These are phyloP conservation scores for Eupsilia transversa DNA, from an alignment of 2,888 invertebrate genomes.

Conservation along the genomic window DNA sequence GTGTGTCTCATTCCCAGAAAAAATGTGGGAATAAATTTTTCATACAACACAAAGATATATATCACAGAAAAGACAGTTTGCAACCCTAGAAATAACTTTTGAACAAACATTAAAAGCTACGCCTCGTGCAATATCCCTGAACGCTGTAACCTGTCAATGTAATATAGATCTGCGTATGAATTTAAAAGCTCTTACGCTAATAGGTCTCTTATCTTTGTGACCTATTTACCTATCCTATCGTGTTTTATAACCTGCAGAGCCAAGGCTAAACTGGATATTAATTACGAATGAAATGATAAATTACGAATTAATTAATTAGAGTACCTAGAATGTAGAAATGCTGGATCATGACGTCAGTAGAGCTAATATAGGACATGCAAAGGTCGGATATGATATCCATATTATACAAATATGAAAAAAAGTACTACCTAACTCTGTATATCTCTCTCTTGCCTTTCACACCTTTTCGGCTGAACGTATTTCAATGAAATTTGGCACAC, in stretches of 20 bases:
- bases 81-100: conserved; percentile 11
- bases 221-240: conserved; percentile 46
- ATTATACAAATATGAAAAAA: neutral
- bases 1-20: neutral
- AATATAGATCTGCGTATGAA: conserved; percentile 42
- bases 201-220: conserved; percentile 61
- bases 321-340: neutral
- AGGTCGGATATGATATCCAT: neutral
- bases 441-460: too few species aligned
- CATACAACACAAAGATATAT: neutral
- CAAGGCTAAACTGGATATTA: conserved; percentile 32
- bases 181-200: conserved; percentile 65
- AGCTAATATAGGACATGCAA: neutral
- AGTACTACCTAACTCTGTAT: neutral
- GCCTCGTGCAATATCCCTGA: conserved; percentile 10
- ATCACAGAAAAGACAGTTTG: conserved; percentile 3
- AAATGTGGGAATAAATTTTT: neutral
- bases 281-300: conserved; percentile 15
- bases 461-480: neutral
- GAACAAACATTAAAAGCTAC: conserved; percentile 36
- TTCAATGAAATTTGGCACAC: neutral
- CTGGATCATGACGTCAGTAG: conserved; percentile 29
- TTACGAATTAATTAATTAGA: conserved; percentile 27
- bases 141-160: conserved; percentile 41
- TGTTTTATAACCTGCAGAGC: conserved; percentile 34